Base-by-base conservation (phyloP, 1,140 invertebrate species). In the Micrasema longulum region DNA sequence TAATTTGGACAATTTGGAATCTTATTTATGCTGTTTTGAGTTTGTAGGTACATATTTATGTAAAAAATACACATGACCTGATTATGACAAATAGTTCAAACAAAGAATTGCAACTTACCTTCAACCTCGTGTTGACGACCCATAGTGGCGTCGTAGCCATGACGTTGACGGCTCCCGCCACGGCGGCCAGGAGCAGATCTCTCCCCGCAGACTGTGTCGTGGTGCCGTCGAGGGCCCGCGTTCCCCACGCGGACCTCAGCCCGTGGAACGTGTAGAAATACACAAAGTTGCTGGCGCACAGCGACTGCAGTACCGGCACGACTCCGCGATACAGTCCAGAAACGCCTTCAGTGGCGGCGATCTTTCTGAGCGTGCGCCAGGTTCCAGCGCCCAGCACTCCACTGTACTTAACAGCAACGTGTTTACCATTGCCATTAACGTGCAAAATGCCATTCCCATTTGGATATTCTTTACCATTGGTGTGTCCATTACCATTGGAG, bases 201-300 rank as follows among this genome's bases (percentile, higher is more conserved):
- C 87, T 88, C 1, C 89, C 69, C 5, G 92, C 90, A 47, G 88
- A 89, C 73, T 88, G 82, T 62, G 85, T 81, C 57, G 78, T 80
- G 7, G 81, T 76, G 26, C 77, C 70, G n/a, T 64, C 43, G 41
- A 64, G 60, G 2, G 60, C 0, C 7, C 50, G 48, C n/a, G 26
- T 53, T 72, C 75, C 74, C 68, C 84, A 78, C n/a, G 91, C 71
- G 48, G 86, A 84, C 80, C 94, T 92, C 6, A 97, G 82, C 2
- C 91, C 91, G 83, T 97, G 95, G 80, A 96, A 97, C 73, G 93
- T 89, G 80, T 97, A 97, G 78, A 97, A 97, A 81, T 97, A 97
- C 12, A 97, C 92, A 85, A 97, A 97, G 83, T 96, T 96, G 52
- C 94, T 96, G 53, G 91, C 90, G 77, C 92, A 95, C 0, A 96